Percentiles rank a stretch among this genome's conserved stretches.
phyloP scores from a whole-genome alignment of 2,888 invertebrate species.

The Hymenopus coronatus region DNA sequence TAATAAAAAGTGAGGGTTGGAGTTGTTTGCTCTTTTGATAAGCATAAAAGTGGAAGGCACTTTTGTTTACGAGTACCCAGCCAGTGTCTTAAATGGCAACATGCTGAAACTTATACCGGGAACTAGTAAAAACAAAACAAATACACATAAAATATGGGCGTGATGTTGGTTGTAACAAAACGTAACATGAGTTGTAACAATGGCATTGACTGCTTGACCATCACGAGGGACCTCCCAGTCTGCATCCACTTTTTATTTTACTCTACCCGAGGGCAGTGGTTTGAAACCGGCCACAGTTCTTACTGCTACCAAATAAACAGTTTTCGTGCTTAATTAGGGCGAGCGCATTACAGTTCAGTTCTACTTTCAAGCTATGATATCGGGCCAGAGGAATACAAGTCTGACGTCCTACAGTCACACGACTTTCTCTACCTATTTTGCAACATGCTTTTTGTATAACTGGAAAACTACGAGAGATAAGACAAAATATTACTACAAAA shows the following conservation, averaged over 20 bases:
- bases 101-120: neutral
- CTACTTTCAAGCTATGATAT: no score
- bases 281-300: neutral
- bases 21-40: neutral
- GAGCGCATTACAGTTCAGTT: accelerated
- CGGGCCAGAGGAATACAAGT: no score
- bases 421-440: no score
- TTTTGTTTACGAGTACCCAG: neutral
- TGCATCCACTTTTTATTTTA: neutral
- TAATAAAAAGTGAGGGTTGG: no score
- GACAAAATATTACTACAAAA: no score
- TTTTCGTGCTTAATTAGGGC: neutral
- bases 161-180: neutral
- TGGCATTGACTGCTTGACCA: no score
- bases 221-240: neutral
- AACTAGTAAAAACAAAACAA: neutral
- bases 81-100: neutral
- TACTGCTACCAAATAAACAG: neutral
- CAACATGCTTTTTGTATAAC: no score
- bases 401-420: no score
- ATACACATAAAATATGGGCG: neutral
- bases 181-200: neutral
- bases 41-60: neutral
- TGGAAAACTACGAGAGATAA: no score
- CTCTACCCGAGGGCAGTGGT: neutral